Evolutionary conservation across 2,888 invertebrate species (phyloP), one percentile per base, ranked within the genome.

Genomic region (Leucophenga montana): DNA sequence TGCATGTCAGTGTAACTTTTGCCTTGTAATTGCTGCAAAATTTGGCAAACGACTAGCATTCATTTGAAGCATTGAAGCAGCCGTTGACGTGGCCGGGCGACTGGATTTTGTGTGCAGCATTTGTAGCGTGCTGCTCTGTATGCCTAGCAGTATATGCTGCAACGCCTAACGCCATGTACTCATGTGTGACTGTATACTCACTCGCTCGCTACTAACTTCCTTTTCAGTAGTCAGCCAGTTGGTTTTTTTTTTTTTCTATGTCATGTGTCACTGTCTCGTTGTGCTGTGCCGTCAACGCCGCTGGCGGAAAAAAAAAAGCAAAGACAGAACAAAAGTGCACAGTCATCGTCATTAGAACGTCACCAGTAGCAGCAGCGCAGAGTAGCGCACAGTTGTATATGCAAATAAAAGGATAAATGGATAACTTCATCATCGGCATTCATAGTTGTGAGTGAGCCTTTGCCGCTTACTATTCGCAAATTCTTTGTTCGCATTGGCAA

Each of bases 381-480:
- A 11, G 39, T 22, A 22, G 22, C 62, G 20, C 62, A 46, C 20
- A 64, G 62, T 64, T 64, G 53, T 56, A 33, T 79, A 83, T 85
- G 84, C 81, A 83, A 83, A 83, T 83, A 83, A 73, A 72, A 78
- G 80, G 77, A 82, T 82, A 85, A 83, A 82, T 83, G 85, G 85
- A 83, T 84, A 85, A 82, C 85, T 85, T 83, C 83, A 83, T 85
- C 85, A 83, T 81, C 79, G 76, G 78, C 82, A 80, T 84, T 81
- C 81, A 80, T 62, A 46, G 62, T 50, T 18, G 18, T n/a, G 11
- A 39, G 39, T 11, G 39, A 39, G 39, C 39, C 39, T 39, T 39
- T 8, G 8, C 11, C 39, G 11, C 39, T 3, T 8, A 11, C 11
- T 39, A 39, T 8, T 39, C 11, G 9, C 11, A 39, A 39, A 61